Evolutionary conservation across 2,797 vertebrate genomes (phyloP).

Genomic region (Anguilla megastoma): DNA sequence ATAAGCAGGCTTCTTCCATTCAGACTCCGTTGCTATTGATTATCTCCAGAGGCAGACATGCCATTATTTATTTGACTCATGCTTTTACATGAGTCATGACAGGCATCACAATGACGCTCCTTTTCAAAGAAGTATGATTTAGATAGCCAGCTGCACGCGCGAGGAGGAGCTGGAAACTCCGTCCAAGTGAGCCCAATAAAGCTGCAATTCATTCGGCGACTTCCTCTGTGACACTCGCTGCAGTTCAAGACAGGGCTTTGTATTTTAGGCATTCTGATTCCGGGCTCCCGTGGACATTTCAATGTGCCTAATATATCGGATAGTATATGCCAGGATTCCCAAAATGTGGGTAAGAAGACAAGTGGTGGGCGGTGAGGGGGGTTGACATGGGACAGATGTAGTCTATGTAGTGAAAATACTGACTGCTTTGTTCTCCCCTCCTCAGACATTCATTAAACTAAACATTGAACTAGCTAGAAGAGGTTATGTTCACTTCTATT

Average conservation of each 20-base stretch:
- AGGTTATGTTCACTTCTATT: background rate
- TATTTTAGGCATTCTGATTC: background rate
- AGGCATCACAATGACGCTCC: background rate
- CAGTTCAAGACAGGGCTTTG: background rate
- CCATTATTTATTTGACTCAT: constrained; percentile 8
- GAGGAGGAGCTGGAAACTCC: background rate
- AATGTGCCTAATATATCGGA: background rate
- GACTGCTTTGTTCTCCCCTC: background rate
- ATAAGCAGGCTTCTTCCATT: background rate
- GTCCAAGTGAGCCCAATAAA: background rate
- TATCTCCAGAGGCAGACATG: background rate
- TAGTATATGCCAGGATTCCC: background rate
- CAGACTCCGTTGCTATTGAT: background rate
- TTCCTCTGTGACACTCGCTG: background rate
- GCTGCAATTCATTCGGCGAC: background rate
- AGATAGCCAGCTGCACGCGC: background rate
- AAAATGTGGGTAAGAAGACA: background rate
- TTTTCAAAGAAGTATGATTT: constrained; percentile 8
- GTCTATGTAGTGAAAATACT: background rate
- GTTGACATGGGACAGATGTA: background rate
- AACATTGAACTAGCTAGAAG: background rate
- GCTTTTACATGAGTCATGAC: constrained; percentile 6
- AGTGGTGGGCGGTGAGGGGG: background rate
- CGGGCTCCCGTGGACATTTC: background rate
- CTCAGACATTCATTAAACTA: background rate